Percentiles rank a stretch among this genome's conserved stretches.
Conservation (phyloP, 2,888 invertebrate species). For the Drosophila meridionalis region DNA sequence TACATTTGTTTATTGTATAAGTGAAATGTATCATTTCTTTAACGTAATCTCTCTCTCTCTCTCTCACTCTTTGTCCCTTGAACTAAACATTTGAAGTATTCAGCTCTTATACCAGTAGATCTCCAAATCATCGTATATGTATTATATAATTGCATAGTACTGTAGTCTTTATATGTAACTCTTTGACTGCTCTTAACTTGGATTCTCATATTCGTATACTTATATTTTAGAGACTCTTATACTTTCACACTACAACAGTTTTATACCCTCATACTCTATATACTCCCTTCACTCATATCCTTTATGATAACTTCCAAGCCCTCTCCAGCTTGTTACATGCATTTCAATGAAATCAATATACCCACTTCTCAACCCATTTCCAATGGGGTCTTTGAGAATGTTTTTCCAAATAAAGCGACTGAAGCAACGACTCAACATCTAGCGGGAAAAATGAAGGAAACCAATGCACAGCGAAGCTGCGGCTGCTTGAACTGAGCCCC, state of each 20-base stretch:
- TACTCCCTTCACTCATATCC: background rate
- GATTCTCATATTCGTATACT: background rate
- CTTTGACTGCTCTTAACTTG: no score
- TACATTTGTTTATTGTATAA: no score
- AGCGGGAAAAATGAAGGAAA: slow-evolving; percentile 1
- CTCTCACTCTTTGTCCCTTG: no score
- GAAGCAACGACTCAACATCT: slow-evolving; percentile 28
- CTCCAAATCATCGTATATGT: no score
- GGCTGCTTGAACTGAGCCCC: slow-evolving; percentile 5
- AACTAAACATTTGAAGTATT: no score
- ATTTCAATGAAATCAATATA: slow-evolving; percentile 13
- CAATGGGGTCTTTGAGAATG: slow-evolving; percentile 40
- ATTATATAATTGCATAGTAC: no score
- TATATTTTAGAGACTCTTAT: background rate
- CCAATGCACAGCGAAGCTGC: slow-evolving; percentile 32
- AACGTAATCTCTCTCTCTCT: no score
- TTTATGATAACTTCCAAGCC: background rate
- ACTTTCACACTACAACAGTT: background rate
- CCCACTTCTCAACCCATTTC: background rate
- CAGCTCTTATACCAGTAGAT: no score
- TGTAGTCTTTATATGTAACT: no score
- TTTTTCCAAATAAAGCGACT: slow-evolving; percentile 51
- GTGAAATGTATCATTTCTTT: no score
- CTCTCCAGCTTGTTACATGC: background rate
- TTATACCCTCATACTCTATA: background rate